Evolutionary conservation across 2,888 invertebrate genomes (phyloP).

Genomic region (Pammene fasciana): DNA sequence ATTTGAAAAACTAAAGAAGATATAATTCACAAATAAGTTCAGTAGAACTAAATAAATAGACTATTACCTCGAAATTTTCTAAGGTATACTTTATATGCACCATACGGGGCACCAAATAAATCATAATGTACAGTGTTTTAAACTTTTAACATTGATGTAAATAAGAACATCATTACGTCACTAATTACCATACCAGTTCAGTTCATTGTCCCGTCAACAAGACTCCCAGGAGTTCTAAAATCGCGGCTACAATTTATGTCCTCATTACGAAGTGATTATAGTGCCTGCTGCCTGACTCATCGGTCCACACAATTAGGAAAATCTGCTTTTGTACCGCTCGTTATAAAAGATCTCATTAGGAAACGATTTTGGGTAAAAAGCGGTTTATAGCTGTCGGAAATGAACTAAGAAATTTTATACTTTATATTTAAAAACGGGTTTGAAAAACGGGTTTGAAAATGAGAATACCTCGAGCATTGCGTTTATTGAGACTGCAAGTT

Average conservation of each 20-base stretch:
- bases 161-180: background rate
- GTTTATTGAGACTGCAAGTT: background rate
- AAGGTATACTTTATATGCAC: no score
- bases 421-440: background rate
- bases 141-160: background rate
- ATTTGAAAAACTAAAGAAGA: no score
- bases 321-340: constrained; percentile 17
- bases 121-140: background rate
- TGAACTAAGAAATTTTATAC: constrained; percentile 1
- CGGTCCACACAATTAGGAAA: constrained; percentile 8
- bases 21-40: no score
- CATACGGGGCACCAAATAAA: no score
- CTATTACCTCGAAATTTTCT: no score
- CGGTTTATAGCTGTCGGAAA: background rate
- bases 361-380: constrained; percentile 16
- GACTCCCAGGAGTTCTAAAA: constrained; percentile 10
- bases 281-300: constrained; percentile 16
- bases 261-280: constrained; percentile 28
- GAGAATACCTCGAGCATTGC: background rate
- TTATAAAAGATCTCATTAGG: constrained; percentile 20
- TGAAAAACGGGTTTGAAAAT: no score
- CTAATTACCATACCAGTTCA: constrained; percentile 7
- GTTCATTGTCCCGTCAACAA: background rate
- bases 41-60: no score
- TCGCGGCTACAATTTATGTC: background rate